phyloP scores from a whole-genome alignment of 2,888 invertebrate genomes.

The Cryptus armator region DNA sequence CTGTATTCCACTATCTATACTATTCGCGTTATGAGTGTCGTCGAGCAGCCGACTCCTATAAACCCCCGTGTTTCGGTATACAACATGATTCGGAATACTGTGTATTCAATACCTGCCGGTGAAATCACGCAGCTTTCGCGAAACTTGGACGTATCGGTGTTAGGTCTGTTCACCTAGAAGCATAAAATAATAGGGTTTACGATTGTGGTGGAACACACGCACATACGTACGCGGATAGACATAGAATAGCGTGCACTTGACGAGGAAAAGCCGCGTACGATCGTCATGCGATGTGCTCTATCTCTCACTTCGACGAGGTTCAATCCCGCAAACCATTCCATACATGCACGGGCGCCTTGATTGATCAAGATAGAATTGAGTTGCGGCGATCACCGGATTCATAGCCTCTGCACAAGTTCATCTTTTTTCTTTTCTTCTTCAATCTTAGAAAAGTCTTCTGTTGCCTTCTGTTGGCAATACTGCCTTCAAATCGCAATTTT shows the following conservation, averaged over 20 bases:
- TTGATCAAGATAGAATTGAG: constrained; percentile 73
- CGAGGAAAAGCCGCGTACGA: constrained; percentile 38
- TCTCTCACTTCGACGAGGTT: constrained; percentile 49
- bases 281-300: constrained; percentile 46
- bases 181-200: not conserved
- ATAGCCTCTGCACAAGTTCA: constrained; percentile 14
- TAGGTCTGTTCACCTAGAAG: not conserved
- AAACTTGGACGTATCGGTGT: not conserved
- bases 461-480: too few species aligned
- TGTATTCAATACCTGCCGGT: not conserved
- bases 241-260: constrained; percentile 6
- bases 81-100: not conserved
- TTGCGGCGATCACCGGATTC: constrained; percentile 63
- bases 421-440: not conserved
- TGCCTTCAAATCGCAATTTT: too few species aligned
- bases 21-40: constrained; percentile 52
- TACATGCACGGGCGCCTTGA: constrained; percentile 54
- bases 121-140: not conserved
- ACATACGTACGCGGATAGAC: not conserved
- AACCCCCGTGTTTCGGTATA: not conserved
- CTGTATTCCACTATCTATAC: constrained; percentile 1
- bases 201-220: not conserved
- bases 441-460: not conserved
- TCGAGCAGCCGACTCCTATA: constrained; percentile 25
- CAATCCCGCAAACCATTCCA: constrained; percentile 61